Base-by-base conservation (phyloP, 2,888 invertebrate genomes). In the Drosophila melanosoma region DNA sequence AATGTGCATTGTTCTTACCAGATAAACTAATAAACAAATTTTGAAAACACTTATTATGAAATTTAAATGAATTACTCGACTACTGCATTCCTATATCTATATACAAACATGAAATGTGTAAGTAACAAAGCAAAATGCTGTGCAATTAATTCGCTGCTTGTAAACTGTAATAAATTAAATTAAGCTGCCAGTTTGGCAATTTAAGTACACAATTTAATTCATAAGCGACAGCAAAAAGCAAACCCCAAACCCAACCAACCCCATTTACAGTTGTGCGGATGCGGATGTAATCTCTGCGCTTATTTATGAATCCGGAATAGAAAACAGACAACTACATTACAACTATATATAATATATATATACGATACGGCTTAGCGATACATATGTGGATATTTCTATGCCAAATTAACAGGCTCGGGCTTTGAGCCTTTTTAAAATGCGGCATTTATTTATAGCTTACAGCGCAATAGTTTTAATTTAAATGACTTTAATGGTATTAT, bases 381-480 rank as follows among this genome's bases (percentile, higher is more conserved):
- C 17, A 53, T 49, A 29, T 54, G 68, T 51, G 51, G 32, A 6
- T 42, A 35, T 33, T 32, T 59, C 36, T 61, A 32, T 45, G 35
- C 60, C 32, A 48, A 29, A 66, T n/a, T 58, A 54, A 12, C 35
- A 71, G 20, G 63, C 56, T 40, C 66, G 62, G 64, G 69, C 59
- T 62, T 67, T 81, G 67, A 63, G 48, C 36, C 29, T 68, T 69
- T 74, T 64, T 78, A 58, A 76, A 74, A 72, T n/a, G 15, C 53
- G 35, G 74, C 79, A 53, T 53, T 53, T 53, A 23, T 17, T 53
- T 23, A 23, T 36, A 54, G 38, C 38, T 79, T 82, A 82, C 73
- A 69, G 53, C 70, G 68, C 84, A 84, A 75, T 82, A 76, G 74
- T 76, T 82, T 82, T 83, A 81, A 82, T 82, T 83, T 76, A 83